Percentiles rank a stretch among this genome's conserved stretches.
These are phyloP conservation scores for Villa cingulata DNA, from an alignment of 2,888 invertebrate genomes.

Conservation along the genomic window DNA sequence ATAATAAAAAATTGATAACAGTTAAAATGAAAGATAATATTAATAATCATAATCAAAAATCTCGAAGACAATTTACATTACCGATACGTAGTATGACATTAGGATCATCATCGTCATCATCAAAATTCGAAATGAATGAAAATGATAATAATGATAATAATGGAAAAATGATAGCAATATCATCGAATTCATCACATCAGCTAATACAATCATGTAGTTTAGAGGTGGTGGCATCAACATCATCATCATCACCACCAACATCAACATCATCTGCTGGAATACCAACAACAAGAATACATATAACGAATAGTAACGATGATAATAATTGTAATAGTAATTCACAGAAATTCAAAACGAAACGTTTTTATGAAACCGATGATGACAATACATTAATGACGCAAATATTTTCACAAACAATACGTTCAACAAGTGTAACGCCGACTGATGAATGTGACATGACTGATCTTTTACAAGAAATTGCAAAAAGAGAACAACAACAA, in stretches of 20 bases:
- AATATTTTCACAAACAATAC: conserved; percentile 11
- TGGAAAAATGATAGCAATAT: background rate
- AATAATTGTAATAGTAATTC: too few relatives aligned
- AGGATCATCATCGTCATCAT: too few relatives aligned
- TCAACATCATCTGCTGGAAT: too few relatives aligned
- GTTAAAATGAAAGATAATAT: too few relatives aligned
- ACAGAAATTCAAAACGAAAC: conserved; percentile 5
- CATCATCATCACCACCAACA: too few relatives aligned
- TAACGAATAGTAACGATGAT: too few relatives aligned
- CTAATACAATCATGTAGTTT: background rate
- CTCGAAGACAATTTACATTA: background rate
- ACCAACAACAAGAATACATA: too few relatives aligned
- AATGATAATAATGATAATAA: background rate
- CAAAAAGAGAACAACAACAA: background rate
- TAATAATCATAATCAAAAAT: background rate
- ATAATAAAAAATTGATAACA: too few relatives aligned
- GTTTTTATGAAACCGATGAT: conserved; percentile 8
- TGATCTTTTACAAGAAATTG: background rate
- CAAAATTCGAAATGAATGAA: background rate
- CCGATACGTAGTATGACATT: background rate
- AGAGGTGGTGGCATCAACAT: background rate
- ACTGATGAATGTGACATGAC: conserved; percentile 7
- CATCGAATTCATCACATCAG: background rate
- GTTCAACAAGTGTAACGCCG: conserved; percentile 9
- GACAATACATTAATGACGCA: conserved; percentile 7